phyloP scores from a whole-genome alignment of 2,888 invertebrate species.

The Hirtodrosophila confusa region DNA sequence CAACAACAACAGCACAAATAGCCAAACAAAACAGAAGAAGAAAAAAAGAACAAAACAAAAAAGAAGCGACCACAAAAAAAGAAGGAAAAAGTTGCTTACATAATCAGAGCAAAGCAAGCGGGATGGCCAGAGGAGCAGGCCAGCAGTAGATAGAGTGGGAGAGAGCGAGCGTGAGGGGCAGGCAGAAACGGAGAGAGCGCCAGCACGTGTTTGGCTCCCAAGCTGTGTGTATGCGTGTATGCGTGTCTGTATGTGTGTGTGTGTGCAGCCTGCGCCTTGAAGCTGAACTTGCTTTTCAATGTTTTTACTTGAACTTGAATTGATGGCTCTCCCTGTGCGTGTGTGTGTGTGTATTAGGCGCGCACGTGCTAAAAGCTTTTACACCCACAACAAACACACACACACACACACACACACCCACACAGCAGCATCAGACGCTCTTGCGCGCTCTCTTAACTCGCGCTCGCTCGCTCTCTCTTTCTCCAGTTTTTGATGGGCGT shows the following conservation, averaged over 20 bases:
- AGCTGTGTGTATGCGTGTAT: constrained; percentile 10
- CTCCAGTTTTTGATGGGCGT: constrained; percentile 34
- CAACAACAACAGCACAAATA: constrained; percentile 10
- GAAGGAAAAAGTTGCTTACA: constrained; percentile 60
- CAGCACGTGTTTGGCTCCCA: constrained; percentile 57
- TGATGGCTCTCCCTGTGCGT: constrained; percentile 16
- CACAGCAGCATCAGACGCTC: not conserved
- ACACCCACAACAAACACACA: constrained; percentile 30
- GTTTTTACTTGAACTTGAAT: constrained; percentile 78
- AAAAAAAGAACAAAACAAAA: constrained; percentile 24
- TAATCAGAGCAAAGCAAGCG: constrained; percentile 57
- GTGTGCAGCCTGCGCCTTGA: constrained; percentile 59
- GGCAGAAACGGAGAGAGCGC: constrained; percentile 18
- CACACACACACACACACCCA: constrained; percentile 9
- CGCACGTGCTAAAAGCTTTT: constrained; percentile 60
- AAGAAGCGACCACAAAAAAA: constrained; percentile 27
- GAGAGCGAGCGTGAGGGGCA: constrained; percentile 8
- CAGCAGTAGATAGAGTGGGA: constrained; percentile 4
- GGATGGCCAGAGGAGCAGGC: constrained; percentile 12
- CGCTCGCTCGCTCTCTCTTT: not conserved
- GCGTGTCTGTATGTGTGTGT: constrained; percentile 17
- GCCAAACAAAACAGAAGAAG: constrained; percentile 8
- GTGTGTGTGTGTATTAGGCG: constrained; percentile 22
- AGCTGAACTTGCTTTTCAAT: constrained; percentile 77
- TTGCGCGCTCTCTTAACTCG: constrained; percentile 27